Percentiles rank a stretch among this genome's conserved stretches.
phyloP scores from a whole-genome alignment of 64 coral and sea anemone species.

The Catalaphyllia jardinei region DNA sequence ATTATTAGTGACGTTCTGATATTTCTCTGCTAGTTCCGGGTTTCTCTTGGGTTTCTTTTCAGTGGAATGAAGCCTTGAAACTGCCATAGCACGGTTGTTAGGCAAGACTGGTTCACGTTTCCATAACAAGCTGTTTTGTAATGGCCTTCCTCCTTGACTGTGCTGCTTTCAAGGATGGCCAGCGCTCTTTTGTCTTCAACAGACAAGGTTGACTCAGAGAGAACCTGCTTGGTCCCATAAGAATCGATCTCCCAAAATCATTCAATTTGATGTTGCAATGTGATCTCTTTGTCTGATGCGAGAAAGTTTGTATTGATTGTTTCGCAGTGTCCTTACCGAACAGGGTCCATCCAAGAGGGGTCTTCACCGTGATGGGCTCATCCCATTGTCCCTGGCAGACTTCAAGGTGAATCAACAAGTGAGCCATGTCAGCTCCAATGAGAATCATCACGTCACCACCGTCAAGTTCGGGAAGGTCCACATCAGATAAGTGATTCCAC shows the following conservation, averaged over 20 bases:
- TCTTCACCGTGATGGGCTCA: conserved; percentile 19
- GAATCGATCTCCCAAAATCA: conserved; percentile 19
- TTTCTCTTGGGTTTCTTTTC: conserved; percentile 26
- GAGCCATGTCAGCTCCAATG: neutral
- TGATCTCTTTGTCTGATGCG: neutral
- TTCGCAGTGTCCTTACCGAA: neutral
- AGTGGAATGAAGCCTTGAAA: conserved; percentile 23
- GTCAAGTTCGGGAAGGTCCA: too few relatives aligned
- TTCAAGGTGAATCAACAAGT: neutral
- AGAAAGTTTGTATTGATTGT: conserved; percentile 6
- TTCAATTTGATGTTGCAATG: neutral
- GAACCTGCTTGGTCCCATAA: neutral
- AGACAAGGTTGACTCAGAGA: neutral
- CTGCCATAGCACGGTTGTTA: conserved; percentile 39
- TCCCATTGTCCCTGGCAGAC: neutral
- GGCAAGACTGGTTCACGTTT: conserved; percentile 12
- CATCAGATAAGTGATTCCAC: too few relatives aligned
- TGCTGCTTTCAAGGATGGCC: conserved; percentile 24
- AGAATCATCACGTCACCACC: too few relatives aligned
- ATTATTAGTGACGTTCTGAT: conserved; percentile 19
- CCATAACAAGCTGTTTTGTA: conserved; percentile 49
- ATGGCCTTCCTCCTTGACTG: conserved; percentile 26
- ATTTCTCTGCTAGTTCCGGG: conserved; percentile 25
- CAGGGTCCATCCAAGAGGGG: neutral
- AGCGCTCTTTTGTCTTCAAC: conserved; percentile 22